A percentile compares a stretch with the other conserved stretches of the same genome.
These are phyloP conservation scores for Eulemur macaco DNA, from an alignment of 2,113 vertebrate species.

Conservation along the genomic window DNA sequence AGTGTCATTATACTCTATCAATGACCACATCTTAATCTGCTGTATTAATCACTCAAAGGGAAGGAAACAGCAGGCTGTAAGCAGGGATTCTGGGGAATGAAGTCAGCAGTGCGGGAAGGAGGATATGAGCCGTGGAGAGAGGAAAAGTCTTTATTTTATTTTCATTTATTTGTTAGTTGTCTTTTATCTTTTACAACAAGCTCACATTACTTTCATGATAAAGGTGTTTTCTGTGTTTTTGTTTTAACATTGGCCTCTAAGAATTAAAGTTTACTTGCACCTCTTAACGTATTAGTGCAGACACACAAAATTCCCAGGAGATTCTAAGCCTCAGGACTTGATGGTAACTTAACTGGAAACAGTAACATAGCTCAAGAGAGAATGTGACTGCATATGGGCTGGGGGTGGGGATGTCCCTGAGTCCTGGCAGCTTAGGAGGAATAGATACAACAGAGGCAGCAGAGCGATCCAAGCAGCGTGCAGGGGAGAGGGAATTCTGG, in stretches of 20 bases:
- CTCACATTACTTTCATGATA: background rate
- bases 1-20: accelerated
- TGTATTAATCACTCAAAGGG: background rate
- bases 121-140: background rate
- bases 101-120: background rate
- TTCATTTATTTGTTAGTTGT: background rate
- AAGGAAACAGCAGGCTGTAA: background rate
- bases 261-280: background rate
- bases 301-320: background rate
- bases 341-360: background rate
- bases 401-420: accelerated
- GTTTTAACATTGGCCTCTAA: background rate
- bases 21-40: background rate
- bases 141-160: background rate
- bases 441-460: background rate
- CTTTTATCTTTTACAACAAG: background rate
- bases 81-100: background rate
- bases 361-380: background rate
- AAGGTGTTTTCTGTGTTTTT: background rate
- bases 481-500: accelerated
- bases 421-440: background rate
- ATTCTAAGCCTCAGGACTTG: background rate
- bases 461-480: background rate
- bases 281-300: background rate
- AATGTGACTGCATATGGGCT: background rate